Conservation (phyloP, 1,140 invertebrate genomes). For the Mercenaria mercenaria region DNA sequence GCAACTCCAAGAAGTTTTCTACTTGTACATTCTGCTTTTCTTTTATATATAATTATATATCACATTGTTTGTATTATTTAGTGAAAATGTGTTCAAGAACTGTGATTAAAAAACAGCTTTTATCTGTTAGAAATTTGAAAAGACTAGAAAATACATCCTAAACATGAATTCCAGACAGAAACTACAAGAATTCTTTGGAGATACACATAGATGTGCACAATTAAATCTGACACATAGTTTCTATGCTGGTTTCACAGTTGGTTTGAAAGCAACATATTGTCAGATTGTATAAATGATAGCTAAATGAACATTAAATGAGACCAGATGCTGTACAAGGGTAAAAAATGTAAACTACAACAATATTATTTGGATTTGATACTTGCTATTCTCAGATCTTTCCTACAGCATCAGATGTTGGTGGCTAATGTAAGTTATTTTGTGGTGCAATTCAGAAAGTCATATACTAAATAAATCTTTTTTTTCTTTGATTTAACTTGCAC, state of each 20-base stretch:
- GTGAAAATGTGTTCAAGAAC: no score
- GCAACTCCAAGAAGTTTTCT: no score
- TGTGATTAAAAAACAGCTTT: no score
- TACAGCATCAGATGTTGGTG: no score
- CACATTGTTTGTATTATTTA: no score
- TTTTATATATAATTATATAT: no score
- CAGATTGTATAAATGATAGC: conserved; percentile 28
- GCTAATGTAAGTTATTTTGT: no score
- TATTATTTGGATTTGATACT: not conserved
- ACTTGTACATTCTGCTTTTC: no score
- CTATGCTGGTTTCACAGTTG: not conserved
- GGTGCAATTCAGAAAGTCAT: no score
- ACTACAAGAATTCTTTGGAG: not conserved
- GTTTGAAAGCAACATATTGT: conserved; percentile 26
- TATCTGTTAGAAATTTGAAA: not conserved
- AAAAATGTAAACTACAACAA: not conserved
- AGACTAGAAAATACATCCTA: conserved; percentile 1
- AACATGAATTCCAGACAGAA: not conserved
- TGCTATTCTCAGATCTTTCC: no score
- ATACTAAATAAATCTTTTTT: no score
- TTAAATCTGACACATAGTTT: not conserved
- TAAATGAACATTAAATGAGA: conserved; percentile 18
- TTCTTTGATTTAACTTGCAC: no score
- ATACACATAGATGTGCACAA: not conserved
- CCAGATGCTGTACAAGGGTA: not conserved